Evolutionary conservation across 2,113 vertebrate species (phyloP).

Genomic region (Vidua macroura): DNA sequence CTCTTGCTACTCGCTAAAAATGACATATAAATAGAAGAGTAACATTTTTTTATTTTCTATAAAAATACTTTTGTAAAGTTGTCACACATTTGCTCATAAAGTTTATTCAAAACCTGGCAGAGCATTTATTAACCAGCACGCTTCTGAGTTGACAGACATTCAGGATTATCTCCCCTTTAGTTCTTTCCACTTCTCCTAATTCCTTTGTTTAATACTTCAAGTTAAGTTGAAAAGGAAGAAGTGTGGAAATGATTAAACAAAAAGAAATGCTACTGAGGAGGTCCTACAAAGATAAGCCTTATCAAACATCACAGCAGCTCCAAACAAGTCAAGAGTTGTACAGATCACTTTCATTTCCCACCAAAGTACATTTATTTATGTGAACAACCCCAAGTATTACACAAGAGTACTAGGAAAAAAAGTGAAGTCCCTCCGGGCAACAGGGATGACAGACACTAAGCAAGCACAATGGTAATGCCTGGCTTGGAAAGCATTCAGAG

Average conservation of each 20-base stretch:
- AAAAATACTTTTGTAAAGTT: background rate
- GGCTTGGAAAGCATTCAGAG: background rate
- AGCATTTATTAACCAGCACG: background rate
- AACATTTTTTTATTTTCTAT: background rate
- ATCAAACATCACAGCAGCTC: conserved; percentile 24
- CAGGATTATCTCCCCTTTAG: background rate
- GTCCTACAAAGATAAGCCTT: conserved; percentile 21
- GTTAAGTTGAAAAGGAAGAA: conserved; percentile 13
- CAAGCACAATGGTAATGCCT: background rate
- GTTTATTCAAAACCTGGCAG: background rate
- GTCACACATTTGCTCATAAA: background rate
- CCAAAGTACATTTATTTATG: background rate
- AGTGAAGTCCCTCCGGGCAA: background rate
- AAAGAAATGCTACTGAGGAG: background rate
- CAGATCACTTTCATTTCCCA: background rate
- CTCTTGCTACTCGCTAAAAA: background rate
- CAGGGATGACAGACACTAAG: background rate
- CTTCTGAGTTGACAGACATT: background rate
- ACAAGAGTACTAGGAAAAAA: background rate
- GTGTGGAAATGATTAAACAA: background rate
- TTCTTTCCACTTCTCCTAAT: background rate
- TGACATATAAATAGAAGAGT: background rate
- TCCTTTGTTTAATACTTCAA: conserved; percentile 8
- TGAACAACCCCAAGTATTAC: background rate
- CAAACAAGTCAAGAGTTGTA: background rate